These are phyloP conservation scores for Goniozus legneri DNA, from an alignment of 1,140 invertebrate species.

Conservation along the genomic window DNA sequence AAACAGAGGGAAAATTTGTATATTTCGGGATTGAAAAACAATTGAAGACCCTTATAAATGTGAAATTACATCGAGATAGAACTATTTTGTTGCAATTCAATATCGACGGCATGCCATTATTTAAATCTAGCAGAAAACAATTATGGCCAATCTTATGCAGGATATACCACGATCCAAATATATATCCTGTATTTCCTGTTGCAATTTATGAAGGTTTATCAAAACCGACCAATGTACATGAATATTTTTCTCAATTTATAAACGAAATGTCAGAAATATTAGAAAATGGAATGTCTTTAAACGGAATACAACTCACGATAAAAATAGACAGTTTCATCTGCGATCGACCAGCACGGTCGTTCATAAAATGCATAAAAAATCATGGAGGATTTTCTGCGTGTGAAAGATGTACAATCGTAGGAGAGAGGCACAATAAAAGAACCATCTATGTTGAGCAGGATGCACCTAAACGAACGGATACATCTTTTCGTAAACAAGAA, in stretches of 20 bases:
- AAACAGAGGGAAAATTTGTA: slow-evolving; percentile 9
- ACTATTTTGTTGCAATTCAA: not conserved
- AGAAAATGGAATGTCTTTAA: slow-evolving; percentile 2
- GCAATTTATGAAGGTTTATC: not conserved
- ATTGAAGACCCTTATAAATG: slow-evolving; percentile 2
- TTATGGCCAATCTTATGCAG: not conserved
- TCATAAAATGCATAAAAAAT: no score
- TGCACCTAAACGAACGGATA: no score
- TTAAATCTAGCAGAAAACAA: not conserved
- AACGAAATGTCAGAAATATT: not conserved
- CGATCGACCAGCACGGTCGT: slow-evolving; percentile 12
- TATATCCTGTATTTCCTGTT: not conserved
- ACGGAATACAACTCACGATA: slow-evolving; percentile 2
- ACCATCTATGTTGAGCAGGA: no score
- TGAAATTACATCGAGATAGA: slow-evolving; percentile 4
- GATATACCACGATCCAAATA: no score
- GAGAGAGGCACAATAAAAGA: no score
- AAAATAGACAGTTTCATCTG: slow-evolving; percentile 11
- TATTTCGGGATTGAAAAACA: slow-evolving; percentile 7
- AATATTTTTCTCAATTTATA: not conserved
- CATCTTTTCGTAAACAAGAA: no score
- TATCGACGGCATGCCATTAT: not conserved
- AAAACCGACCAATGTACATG: not conserved
- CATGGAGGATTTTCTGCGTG: no score
- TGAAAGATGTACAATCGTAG: no score